These are phyloP conservation scores for Leistus spinibarbis DNA, from an alignment of 2,888 invertebrate genomes.

Conservation along the genomic window DNA sequence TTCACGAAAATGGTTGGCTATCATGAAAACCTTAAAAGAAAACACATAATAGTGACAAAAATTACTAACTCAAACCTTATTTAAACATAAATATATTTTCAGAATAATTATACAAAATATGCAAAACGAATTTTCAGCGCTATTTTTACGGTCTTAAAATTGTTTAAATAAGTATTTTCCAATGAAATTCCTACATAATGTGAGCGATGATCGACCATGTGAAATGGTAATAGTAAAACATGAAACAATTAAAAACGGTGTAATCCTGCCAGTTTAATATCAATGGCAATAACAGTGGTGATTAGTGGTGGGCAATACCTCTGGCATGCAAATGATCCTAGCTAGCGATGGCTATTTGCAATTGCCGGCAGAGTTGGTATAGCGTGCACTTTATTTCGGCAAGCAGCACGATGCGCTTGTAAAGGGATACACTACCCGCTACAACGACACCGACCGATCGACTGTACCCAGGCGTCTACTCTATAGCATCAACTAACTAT, in stretches of 20 bases:
- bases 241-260: not conserved
- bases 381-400: not conserved
- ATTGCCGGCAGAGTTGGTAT: not conserved
- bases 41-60: no score
- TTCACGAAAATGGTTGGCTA: no score
- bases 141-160: no score
- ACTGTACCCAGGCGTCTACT: not conserved
- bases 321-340: constrained; percentile 27
- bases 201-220: no score
- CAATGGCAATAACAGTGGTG: constrained; percentile 10
- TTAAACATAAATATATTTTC: no score
- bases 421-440: not conserved
- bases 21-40: no score
- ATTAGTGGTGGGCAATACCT: constrained; percentile 20
- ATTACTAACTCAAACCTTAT: no score
- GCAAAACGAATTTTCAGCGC: no score
- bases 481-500: not conserved
- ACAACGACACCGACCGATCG: not conserved
- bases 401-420: not conserved
- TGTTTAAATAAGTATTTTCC: no score
- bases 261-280: not conserved
- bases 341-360: not conserved
- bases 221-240: no score
- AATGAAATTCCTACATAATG: no score
- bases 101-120: no score